Conservation (phyloP, 1,140 invertebrate species). For the Brachionus manjavacas region DNA sequence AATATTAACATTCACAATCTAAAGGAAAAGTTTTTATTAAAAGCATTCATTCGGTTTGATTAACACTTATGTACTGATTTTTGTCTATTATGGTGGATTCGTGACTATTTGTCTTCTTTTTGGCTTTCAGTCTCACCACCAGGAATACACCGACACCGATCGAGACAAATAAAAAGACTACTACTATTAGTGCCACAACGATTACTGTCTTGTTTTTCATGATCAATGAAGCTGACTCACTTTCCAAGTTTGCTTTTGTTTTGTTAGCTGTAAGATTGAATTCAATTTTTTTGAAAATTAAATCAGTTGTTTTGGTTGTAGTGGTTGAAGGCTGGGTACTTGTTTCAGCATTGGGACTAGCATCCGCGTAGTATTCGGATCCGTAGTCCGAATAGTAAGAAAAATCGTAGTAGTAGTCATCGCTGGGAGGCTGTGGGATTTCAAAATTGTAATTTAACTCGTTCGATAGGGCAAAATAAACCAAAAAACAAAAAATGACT, state of each 20-base stretch:
- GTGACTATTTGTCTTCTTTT: neutral
- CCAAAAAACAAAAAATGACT: neutral
- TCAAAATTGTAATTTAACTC: neutral
- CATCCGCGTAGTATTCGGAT: neutral
- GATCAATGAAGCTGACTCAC: neutral
- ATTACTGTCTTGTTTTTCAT: neutral
- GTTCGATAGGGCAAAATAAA: neutral
- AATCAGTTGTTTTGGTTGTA: neutral
- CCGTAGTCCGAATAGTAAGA: neutral
- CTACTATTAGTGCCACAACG: neutral
- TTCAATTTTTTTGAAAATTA: neutral
- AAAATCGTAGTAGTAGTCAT: neutral
- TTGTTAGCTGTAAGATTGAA: neutral
- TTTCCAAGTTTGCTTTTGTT: neutral
- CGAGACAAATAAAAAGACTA: neutral
- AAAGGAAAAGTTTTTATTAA: neutral
- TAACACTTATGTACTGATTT: neutral
- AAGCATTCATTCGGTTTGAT: slow-evolving; percentile 7
- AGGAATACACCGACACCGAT: neutral
- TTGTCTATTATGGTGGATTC: neutral
- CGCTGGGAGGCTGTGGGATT: neutral
- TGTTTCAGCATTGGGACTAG: neutral
- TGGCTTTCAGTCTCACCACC: neutral
- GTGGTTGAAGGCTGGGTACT: neutral
- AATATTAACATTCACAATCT: neutral